Conservation (phyloP, 2,113 vertebrate genomes). For the Saccopteryx leptura region DNA sequence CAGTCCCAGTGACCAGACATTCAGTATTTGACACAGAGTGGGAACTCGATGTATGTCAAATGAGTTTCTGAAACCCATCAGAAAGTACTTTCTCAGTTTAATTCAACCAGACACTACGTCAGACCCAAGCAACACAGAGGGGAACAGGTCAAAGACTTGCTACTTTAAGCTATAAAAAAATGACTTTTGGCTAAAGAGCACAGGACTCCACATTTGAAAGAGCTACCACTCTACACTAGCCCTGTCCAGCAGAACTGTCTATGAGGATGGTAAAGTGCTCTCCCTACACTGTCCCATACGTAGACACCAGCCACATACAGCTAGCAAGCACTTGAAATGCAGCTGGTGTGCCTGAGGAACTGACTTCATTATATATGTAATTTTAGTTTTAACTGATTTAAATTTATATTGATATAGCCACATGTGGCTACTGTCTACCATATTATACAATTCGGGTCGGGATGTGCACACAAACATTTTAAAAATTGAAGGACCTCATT, state of each 20-base stretch:
- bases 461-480: background rate
- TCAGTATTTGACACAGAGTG: background rate
- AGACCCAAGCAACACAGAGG: background rate
- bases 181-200: background rate
- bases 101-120: background rate
- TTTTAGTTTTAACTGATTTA: background rate
- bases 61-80: background rate
- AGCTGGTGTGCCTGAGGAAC: background rate
- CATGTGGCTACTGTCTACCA: background rate
- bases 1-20: background rate
- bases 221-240: no score
- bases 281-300: background rate
- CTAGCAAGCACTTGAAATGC: background rate
- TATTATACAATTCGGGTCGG: background rate
- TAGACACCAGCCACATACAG: background rate
- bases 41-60: background rate
- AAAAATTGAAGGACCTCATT: background rate
- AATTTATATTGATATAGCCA: background rate
- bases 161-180: background rate
- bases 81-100: background rate
- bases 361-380: background rate
- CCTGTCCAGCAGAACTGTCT: background rate
- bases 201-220: background rate
- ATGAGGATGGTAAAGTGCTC: background rate
- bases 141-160: background rate